Evolutionary conservation across 2,113 vertebrate species (phyloP).

Genomic region (Myotis brandtii): DNA sequence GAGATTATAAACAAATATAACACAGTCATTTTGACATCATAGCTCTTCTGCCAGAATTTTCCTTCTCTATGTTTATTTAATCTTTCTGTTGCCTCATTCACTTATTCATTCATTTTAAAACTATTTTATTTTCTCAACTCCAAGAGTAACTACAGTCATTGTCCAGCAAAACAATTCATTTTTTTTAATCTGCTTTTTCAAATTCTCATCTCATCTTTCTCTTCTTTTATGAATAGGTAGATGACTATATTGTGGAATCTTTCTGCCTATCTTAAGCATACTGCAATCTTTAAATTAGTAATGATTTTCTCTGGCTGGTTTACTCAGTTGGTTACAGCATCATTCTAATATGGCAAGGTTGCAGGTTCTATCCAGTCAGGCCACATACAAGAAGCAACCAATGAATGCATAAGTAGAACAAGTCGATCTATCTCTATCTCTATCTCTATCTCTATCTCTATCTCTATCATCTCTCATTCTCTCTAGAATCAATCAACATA

Average conservation of each 20-base stretch:
- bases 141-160: constrained; percentile 52
- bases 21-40: constrained; percentile 29
- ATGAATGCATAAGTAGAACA: background rate
- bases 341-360: background rate
- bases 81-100: background rate
- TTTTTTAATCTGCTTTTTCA: constrained; percentile 44
- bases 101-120: background rate
- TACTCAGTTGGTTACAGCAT: background rate
- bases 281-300: constrained; percentile 54
- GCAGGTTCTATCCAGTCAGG: no score
- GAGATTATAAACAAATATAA: constrained; percentile 6
- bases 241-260: background rate
- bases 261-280: constrained; percentile 55
- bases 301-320: background rate
- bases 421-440: no score
- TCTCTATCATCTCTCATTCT: background rate
- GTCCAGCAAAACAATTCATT: background rate
- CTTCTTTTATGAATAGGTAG: constrained; percentile 14
- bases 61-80: constrained; percentile 49
- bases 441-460: no score
- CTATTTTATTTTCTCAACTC: background rate
- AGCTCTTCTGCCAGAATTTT: background rate
- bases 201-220: constrained; percentile 63
- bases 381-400: background rate
- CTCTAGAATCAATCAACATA: background rate